Percentiles rank a stretch among this genome's conserved stretches.
Conservation (phyloP, 2,888 invertebrate genomes). For the Pelosia muscerda region DNA sequence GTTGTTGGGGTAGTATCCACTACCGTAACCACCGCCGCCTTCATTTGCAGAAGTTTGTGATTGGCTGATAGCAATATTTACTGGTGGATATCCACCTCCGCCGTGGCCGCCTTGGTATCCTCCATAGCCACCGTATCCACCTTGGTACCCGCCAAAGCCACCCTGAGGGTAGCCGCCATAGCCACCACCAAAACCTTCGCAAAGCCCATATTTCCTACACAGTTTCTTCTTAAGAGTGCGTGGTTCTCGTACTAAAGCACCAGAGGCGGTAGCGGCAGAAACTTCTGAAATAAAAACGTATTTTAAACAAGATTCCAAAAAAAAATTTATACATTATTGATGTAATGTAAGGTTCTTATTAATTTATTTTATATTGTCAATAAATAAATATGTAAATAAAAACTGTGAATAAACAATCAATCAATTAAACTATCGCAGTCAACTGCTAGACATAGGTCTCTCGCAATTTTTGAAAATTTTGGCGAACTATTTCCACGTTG, state of each 20-base stretch:
- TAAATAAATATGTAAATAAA: no score
- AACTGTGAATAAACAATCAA: no score
- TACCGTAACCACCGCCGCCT: constrained; percentile 69
- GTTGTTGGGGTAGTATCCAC: constrained; percentile 69
- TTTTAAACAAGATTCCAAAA: background rate
- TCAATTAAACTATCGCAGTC: no score
- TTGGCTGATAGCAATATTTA: constrained; percentile 82
- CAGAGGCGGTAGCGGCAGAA: constrained; percentile 45
- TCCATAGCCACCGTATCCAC: constrained; percentile 52
- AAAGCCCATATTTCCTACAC: constrained; percentile 70
- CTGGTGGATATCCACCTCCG: constrained; percentile 57
- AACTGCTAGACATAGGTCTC: no score
- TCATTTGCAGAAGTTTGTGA: constrained; percentile 77
- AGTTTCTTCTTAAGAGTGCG: constrained; percentile 66
- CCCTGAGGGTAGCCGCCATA: constrained; percentile 31
- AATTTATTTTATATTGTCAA: no score
- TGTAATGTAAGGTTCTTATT: no score
- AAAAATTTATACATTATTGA: no score
- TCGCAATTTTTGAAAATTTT: no score
- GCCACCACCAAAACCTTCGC: constrained; percentile 48
- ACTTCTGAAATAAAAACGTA: constrained; percentile 47
- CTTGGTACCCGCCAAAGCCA: constrained; percentile 14
- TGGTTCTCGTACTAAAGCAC: constrained; percentile 52
- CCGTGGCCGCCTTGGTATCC: constrained; percentile 58
- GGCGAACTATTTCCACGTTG: no score